Conservation (phyloP, 2,797 vertebrate species). For the Paguma larvata region DNA sequence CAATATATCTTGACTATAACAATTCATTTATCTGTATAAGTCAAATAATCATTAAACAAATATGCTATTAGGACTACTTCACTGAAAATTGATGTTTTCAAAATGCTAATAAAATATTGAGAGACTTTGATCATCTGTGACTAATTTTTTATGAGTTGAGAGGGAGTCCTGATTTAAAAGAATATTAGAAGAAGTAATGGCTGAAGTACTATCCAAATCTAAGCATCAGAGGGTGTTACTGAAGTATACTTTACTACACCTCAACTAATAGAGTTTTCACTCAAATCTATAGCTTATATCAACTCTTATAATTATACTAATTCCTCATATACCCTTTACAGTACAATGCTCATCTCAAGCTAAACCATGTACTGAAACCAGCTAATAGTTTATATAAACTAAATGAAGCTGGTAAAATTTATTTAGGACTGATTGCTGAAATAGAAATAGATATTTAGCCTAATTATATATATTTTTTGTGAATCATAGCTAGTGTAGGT, state of each 20-base stretch:
- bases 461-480: not conserved
- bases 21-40: not conserved
- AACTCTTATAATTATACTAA: not conserved
- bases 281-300: not conserved
- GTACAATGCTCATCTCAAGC: not conserved
- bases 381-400: not conserved
- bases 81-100: not conserved
- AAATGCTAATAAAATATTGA: conserved; percentile 22
- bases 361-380: not conserved
- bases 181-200: not conserved
- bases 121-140: not conserved
- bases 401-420: not conserved
- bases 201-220: not conserved
- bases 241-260: not conserved
- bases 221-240: not conserved
- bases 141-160: not conserved
- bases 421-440: not conserved
- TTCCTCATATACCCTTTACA: not conserved
- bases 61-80: not conserved
- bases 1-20: not conserved
- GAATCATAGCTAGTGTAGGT: not conserved
- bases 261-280: not conserved
- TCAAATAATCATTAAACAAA: not conserved
- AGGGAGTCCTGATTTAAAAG: not conserved
- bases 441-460: not conserved